Base-by-base conservation (phyloP, 2,797 vertebrate genomes). In the Parotocinclus haroldoi region DNA sequence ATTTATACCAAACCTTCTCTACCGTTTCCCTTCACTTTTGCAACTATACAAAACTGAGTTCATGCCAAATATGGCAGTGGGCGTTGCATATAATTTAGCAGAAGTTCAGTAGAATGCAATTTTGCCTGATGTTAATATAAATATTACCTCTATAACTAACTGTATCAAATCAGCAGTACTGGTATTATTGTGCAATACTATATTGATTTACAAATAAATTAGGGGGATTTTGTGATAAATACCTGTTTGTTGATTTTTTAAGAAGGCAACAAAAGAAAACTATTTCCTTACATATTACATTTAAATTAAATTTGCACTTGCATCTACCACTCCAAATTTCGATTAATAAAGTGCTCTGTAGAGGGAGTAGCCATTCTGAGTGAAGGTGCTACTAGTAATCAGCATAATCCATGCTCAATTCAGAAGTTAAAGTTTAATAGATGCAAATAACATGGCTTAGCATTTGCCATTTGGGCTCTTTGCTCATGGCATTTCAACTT, bases 381-480 rank as follows among this genome's bases (percentile, higher is more conserved):
- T 78, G 53, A 75, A 76, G 69, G 79, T 72, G 80, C 83, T 85
- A 75, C 27, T 79, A 57, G 78, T 85, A 89, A 87, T 89, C 84
- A 88, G 78, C 75, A 73, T 55, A 77, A 72, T 72, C 79, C 81
- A 76, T 66, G 75, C 68, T 76, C 79, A 76, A 66, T 82, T 80
- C 77, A 66, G 80, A 74, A 77, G 76, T 83, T 77, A 85, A 85
- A 85, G 81, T 85, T 86, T 86, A 89, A 89, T 89, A 84, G 83
- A 88, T 89, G 87, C 84, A 89, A 86, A 89, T 87, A 80, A 76
- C 76, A 78, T 37, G 58, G 77, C 70, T 76, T 75, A 80, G 62
- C 69, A 80, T 84, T 69, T 80, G 77, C 73, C 18, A 64, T 83
- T 86, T 79, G 76, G 78, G 79, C 82, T 81, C 85, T 62, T 42